Evolutionary conservation across 2,888 invertebrate species (phyloP).

Genomic region (Lepeophtheirus nordmannii): DNA sequence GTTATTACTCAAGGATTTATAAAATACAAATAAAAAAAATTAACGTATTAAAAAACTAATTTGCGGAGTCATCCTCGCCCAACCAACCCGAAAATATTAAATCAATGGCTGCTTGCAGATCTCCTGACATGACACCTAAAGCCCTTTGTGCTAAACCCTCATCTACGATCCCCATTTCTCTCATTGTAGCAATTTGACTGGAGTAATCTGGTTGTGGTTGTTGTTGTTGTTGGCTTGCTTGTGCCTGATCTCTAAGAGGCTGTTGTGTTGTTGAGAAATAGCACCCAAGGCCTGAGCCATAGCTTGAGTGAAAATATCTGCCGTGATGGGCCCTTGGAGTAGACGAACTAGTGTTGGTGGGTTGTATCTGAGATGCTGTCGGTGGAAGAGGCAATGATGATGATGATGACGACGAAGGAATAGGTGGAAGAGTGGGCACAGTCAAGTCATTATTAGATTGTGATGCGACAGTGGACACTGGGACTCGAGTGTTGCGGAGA

Average conservation of each 20-base stretch:
- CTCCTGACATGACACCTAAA: slow-evolving; percentile 58
- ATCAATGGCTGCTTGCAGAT: slow-evolving; percentile 78
- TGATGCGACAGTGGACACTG: not conserved
- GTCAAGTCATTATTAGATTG: not conserved
- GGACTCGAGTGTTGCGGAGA: not conserved
- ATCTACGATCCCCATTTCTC: slow-evolving; percentile 75
- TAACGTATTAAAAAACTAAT: not conserved
- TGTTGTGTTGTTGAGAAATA: not conserved
- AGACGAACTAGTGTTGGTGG: not conserved
- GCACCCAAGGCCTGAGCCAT: slow-evolving; percentile 10
- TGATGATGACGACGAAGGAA: not conserved
- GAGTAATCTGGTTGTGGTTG: not conserved
- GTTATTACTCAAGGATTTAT: too few species aligned
- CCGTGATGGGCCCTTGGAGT: slow-evolving; percentile 4
- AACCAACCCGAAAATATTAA: slow-evolving; percentile 54
- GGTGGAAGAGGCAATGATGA: not conserved
- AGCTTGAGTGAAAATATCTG: slow-evolving; percentile 1
- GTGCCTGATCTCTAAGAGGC: too few species aligned
- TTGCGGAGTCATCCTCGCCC: slow-evolving; percentile 17
- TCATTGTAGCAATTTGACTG: slow-evolving; percentile 41
- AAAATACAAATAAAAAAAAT: too few species aligned
- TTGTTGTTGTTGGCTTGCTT: not conserved
- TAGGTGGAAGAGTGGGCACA: not conserved
- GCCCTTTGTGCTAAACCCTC: slow-evolving; percentile 70
- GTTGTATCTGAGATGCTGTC: not conserved